Evolutionary conservation across 92 coral and sea anemone genomes (phyloP), one percentile per base, ranked within the genome.

Genomic region (Phymanthus crucifer): DNA sequence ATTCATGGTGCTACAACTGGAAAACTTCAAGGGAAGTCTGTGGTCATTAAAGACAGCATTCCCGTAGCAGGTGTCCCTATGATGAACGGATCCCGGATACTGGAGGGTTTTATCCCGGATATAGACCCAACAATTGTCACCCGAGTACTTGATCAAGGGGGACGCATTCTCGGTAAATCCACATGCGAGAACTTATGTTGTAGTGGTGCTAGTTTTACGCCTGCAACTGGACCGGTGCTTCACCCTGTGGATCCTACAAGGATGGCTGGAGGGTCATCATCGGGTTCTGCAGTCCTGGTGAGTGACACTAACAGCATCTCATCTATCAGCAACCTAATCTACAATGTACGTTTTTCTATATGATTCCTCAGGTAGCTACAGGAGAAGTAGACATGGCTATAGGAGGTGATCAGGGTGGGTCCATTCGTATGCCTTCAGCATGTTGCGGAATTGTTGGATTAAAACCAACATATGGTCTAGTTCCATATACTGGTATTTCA

Each of bases 371-470:
- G 98, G 84, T 93, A 46, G 98, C 98, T 31, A 75, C 88, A 6
- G 84, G 84, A 8, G 89, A 87, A 33, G 98, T 93, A 37, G 95
- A 90, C 90, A 88, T 93, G 98, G 98, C 95, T 52, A 72, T 89
- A 11, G 95, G 95, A 5, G 95, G 93, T 52, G 95, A 91, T 73
- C 98, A 93, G 64, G 98, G 93, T 29, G 95, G 98, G n/a, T 93
- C 98, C 23, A 86, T 93, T 37, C 84, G 98, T 50, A 86, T 81
- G 34, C 98, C 98, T 2, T 36, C 91, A 6, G 87, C 93, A 4
- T 57, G 78, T 46, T 93, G 94, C 81, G 95, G 95, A 18, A 86
- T 93, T 77, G 98, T 93, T 69, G 98, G 98, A 32, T 78, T 93
- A 72, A 93, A 93, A 66, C 94, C 98, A 23, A 93, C 98, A 0